Percentiles rank a stretch among this genome's conserved stretches.
Conservation (phyloP, 2,888 invertebrate genomes). For the Embidobia sp. region DNA sequence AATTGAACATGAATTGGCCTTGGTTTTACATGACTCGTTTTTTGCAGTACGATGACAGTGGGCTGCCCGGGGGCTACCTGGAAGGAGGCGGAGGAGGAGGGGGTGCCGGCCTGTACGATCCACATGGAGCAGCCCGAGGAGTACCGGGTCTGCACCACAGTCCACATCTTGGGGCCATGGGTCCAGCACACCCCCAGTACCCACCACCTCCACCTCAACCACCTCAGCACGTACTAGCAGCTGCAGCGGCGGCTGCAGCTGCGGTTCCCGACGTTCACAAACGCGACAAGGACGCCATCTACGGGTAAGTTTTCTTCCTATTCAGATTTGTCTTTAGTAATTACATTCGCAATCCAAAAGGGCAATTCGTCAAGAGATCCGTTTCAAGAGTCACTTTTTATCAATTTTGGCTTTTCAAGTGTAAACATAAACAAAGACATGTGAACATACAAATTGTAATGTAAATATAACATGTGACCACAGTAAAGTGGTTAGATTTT, state of each 20-base stretch:
- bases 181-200: constrained; percentile 85
- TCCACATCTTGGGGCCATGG: constrained; percentile 83
- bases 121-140: constrained; percentile 86
- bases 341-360: too few relatives aligned
- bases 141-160: constrained; percentile 84
- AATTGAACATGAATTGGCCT: too few relatives aligned
- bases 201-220: constrained; percentile 86
- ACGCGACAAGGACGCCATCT: constrained; percentile 99
- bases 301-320: constrained; percentile 90
- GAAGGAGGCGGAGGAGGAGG: constrained; percentile 85
- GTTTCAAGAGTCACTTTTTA: too few relatives aligned
- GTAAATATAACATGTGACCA: too few relatives aligned
- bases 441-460: too few relatives aligned
- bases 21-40: too few relatives aligned
- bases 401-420: too few relatives aligned
- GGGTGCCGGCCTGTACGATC: constrained; percentile 88
- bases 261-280: constrained; percentile 94
- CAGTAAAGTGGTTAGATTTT: too few relatives aligned
- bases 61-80: constrained; percentile 93
- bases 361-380: too few relatives aligned
- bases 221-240: constrained; percentile 91
- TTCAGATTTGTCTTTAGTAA: constrained; percentile 4
- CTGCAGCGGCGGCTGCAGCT: constrained; percentile 83
- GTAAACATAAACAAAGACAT: too few relatives aligned
- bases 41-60: constrained; percentile 93